These are phyloP conservation scores for Xiphophorus birchmanni DNA, from an alignment of 2,797 vertebrate species.

Conservation along the genomic window DNA sequence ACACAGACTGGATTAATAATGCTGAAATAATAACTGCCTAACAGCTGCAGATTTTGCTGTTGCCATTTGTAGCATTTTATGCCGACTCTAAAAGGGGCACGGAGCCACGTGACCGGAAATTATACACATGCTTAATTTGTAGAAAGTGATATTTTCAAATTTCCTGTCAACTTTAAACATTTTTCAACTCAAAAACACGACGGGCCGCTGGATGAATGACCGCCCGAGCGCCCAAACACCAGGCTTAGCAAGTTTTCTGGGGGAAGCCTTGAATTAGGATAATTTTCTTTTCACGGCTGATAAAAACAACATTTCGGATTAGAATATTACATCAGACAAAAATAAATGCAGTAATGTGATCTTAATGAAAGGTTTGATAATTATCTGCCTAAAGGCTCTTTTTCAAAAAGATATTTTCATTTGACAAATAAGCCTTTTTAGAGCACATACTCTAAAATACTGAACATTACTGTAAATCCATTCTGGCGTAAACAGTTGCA, in stretches of 20 bases:
- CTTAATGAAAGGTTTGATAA: background rate
- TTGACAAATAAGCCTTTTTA: background rate
- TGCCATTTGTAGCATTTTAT: background rate
- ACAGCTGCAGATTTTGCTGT: background rate
- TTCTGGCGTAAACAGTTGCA: background rate
- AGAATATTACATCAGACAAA: background rate
- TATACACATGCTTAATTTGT: constrained; percentile 5
- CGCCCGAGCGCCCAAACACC: too few species aligned
- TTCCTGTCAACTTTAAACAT: too few species aligned
- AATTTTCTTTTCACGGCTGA: background rate
- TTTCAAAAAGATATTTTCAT: background rate
- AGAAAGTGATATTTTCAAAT: background rate
- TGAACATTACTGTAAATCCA: background rate
- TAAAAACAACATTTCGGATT: background rate
- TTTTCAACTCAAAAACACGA: too few species aligned
- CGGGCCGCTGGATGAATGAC: too few species aligned
- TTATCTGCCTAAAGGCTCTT: background rate
- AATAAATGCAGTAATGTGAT: background rate
- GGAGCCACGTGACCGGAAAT: background rate
- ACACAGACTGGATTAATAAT: background rate
- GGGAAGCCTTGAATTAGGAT: background rate
- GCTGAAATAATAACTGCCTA: background rate
- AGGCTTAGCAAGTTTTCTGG: too few species aligned
- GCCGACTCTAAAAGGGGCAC: background rate
- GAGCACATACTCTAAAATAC: background rate